A percentile compares a stretch with the other conserved stretches of the same genome.
Evolutionary conservation across 2,113 vertebrate genomes (phyloP).

Genomic region (Psammodynastes pulverulentus): DNA sequence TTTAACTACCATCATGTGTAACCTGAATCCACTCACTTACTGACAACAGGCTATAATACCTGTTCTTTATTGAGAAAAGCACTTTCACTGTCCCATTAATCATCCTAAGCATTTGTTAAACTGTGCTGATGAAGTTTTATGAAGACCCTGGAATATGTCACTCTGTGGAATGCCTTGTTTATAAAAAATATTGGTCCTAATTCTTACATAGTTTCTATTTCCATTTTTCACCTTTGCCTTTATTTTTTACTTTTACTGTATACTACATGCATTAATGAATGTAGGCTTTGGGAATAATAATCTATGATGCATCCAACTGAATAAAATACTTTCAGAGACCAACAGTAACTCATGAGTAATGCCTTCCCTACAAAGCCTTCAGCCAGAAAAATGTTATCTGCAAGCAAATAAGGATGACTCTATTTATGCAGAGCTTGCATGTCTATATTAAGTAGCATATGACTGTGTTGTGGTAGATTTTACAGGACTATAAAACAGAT

Average conservation of each 20-base stretch:
- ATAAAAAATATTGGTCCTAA: background rate
- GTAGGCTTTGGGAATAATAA: constrained; percentile 28
- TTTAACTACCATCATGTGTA: background rate
- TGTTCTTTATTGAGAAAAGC: background rate
- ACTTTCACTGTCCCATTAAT: background rate
- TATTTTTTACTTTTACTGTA: background rate
- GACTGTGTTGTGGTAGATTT: constrained; percentile 23
- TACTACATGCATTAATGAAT: background rate
- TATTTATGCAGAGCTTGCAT: constrained; percentile 23
- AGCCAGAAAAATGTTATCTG: constrained; percentile 5
- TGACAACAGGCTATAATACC: background rate
- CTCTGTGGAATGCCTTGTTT: background rate
- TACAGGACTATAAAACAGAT: constrained; percentile 45
- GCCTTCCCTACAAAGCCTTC: background rate
- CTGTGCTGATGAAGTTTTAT: no score
- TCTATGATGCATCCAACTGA: constrained; percentile 19
- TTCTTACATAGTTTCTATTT: background rate
- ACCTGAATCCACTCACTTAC: background rate
- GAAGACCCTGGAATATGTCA: background rate
- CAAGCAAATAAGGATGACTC: background rate
- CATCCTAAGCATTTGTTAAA: background rate
- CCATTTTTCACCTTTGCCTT: background rate
- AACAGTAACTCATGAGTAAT: background rate
- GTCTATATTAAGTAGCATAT: constrained; percentile 25
- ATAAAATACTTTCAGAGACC: background rate